Conservation (phyloP, 2,888 invertebrate genomes). For the Acleris laterana region DNA sequence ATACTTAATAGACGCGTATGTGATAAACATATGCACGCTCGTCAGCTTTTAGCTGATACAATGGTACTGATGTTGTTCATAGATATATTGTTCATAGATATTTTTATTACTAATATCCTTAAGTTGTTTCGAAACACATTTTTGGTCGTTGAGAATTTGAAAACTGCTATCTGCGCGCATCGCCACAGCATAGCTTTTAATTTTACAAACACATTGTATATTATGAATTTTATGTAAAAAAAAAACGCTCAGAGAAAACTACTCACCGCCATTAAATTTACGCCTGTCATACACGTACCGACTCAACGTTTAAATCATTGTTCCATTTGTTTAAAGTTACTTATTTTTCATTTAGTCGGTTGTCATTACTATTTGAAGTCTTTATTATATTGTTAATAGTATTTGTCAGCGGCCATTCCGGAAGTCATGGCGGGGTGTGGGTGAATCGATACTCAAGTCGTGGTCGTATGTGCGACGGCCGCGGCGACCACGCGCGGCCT, state of each 20-base stretch:
- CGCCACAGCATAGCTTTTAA: constrained; percentile 31
- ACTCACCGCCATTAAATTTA: constrained; percentile 9
- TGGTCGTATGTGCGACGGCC: constrained; percentile 13
- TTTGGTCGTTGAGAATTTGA: constrained; percentile 5
- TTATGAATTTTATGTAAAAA: constrained; percentile 23
- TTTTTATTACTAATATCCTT: no score
- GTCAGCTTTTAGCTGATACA: no score
- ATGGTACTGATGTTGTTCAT: no score
- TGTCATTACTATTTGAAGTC: constrained; percentile 21
- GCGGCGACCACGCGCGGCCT: constrained; percentile 23
- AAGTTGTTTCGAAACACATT: constrained; percentile 13
- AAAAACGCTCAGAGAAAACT: constrained; percentile 24
- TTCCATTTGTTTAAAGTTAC: constrained; percentile 6
- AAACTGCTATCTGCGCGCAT: constrained; percentile 14
- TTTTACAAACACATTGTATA: constrained; percentile 29
- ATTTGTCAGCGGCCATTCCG: constrained; percentile 13
- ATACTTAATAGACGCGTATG: no score
- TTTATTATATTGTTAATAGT: constrained; percentile 26
- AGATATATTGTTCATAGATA: no score
- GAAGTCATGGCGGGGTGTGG: constrained; percentile 5
- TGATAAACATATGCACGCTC: no score
- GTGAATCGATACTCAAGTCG: constrained; percentile 30
- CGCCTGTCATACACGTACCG: background rate
- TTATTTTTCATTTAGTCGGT: constrained; percentile 10
- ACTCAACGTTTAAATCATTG: constrained; percentile 1